Conservation (phyloP, 1,140 invertebrate species). For the Cataglyphis hispanica region DNA sequence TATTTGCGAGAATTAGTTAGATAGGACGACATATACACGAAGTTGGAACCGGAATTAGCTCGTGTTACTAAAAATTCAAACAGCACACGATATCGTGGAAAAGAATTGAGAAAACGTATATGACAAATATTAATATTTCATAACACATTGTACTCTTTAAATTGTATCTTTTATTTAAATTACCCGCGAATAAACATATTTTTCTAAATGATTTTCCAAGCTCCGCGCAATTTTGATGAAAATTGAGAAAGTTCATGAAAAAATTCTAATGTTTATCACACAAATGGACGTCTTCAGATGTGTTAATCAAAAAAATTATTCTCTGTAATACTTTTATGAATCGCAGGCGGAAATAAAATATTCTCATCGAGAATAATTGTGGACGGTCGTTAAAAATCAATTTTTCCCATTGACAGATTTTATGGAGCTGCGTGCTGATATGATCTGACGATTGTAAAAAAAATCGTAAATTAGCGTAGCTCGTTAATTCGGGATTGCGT, state of each 20-base stretch:
- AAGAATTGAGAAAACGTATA: not conserved
- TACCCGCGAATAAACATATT: not conserved
- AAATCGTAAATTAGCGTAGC: slow-evolving; percentile 53
- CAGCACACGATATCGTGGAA: not conserved
- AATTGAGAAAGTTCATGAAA: slow-evolving; percentile 17
- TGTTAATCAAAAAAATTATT: slow-evolving; percentile 20
- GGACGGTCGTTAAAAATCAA: slow-evolving; percentile 60
- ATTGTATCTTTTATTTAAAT: not conserved
- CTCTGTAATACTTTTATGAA: slow-evolving; percentile 23
- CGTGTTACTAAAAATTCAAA: not conserved
- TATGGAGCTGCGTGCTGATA: slow-evolving; percentile 18
- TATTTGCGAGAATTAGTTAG: slow-evolving; percentile 29
- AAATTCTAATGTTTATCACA: not conserved
- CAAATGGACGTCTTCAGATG: not conserved
- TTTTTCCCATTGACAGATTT: slow-evolving; percentile 59
- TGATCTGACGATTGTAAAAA: slow-evolving; percentile 51
- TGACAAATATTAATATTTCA: not conserved
- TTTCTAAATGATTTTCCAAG: not conserved
- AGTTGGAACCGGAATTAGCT: not conserved
- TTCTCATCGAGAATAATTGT: not conserved
- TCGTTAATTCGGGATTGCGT: slow-evolving; percentile 54
- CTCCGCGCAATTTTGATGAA: not conserved
- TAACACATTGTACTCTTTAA: not conserved
- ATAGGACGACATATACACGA: not conserved
- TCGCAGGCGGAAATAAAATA: slow-evolving; percentile 14